Conservation (phyloP, 2,113 vertebrate genomes). For the Tachuris rubrigastra region DNA sequence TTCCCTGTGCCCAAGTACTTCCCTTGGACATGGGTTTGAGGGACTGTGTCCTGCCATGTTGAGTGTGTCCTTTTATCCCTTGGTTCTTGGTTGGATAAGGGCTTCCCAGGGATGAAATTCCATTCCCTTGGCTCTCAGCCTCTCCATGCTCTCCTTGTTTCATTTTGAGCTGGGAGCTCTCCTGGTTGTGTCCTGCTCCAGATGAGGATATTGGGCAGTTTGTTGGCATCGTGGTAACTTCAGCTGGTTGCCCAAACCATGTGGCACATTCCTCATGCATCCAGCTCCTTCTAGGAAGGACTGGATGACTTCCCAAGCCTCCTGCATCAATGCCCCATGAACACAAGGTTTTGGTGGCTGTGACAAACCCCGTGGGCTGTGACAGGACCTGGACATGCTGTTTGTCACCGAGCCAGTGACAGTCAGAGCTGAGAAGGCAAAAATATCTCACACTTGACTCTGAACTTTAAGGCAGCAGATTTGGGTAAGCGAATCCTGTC, state of each 20-base stretch:
- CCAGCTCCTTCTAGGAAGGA: not conserved
- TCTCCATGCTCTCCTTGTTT: not conserved
- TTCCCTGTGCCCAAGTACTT: accelerated
- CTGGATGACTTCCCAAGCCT: not conserved
- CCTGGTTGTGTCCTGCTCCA: not conserved
- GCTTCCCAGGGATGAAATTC: not conserved
- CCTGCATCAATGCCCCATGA: accelerated
- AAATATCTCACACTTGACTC: not conserved
- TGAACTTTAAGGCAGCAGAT: not conserved
- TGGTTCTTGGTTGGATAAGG: not conserved
- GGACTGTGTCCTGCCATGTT: not conserved
- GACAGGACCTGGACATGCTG: accelerated
- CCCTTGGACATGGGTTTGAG: not conserved
- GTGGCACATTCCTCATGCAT: accelerated
- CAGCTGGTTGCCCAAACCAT: not conserved
- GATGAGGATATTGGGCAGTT: not conserved
- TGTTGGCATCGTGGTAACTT: not conserved
- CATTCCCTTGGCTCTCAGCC: not conserved
- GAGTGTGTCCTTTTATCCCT: not conserved
- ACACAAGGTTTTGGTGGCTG: not conserved
- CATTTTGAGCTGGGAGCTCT: accelerated
- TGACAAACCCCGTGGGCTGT: not conserved
- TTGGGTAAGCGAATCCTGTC: accelerated
- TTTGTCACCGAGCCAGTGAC: not conserved
- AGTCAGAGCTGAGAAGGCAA: not conserved